phyloP scores from a whole-genome alignment of 2,113 vertebrate species.

The Oceanites oceanicus region DNA sequence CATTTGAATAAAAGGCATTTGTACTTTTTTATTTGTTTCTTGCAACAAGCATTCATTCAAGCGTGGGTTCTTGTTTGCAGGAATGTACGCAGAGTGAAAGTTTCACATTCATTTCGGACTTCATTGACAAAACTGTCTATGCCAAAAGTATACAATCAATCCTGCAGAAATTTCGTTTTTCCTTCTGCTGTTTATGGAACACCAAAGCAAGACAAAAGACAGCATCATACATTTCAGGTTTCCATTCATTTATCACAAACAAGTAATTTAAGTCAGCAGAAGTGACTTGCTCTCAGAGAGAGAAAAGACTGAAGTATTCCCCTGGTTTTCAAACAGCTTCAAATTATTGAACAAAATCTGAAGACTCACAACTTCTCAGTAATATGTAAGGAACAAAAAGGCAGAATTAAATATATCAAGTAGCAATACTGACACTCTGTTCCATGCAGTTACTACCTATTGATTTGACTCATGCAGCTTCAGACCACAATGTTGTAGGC shows the following conservation, averaged over 20 bases:
- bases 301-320: neutral
- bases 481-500: neutral
- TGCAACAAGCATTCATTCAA: conserved; percentile 6
- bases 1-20: conserved; percentile 6
- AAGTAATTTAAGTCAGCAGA: neutral
- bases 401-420: neutral
- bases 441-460: neutral
- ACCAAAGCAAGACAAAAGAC: neutral
- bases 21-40: neutral
- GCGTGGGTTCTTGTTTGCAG: conserved; percentile 43
- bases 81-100: conserved; percentile 5
- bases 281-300: neutral
- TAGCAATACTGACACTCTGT: neutral
- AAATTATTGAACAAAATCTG: neutral
- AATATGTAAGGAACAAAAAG: neutral
- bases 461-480: neutral
- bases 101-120: conserved; percentile 22
- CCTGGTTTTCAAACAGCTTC: neutral
- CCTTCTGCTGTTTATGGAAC: conserved; percentile 3
- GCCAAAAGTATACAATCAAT: neutral
- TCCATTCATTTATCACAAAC: neutral
- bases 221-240: neutral
- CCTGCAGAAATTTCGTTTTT: neutral
- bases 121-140: conserved; percentile 13
- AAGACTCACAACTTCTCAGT: neutral